These are phyloP conservation scores for Scaptomyza cyrtandrae DNA, from an alignment of 2,888 invertebrate genomes.

Conservation along the genomic window DNA sequence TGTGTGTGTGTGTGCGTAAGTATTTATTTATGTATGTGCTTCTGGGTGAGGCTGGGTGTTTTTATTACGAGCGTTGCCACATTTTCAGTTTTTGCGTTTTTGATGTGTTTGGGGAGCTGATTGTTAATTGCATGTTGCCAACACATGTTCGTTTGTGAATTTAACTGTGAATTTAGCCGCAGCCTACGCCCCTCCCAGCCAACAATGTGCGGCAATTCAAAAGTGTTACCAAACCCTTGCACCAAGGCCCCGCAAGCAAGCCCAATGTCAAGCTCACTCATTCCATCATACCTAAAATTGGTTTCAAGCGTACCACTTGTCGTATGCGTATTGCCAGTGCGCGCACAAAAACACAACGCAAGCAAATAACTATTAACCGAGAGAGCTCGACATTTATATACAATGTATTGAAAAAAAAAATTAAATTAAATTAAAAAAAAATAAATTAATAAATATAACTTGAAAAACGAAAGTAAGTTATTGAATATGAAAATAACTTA, in stretches of 20 bases:
- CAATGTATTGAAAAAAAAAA: too few relatives aligned
- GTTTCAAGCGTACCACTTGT: conserved; percentile 60
- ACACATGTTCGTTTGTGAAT: conserved; percentile 66
- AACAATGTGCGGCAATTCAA: conserved; percentile 57
- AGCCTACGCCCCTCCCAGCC: background rate
- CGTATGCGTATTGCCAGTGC: conserved; percentile 63
- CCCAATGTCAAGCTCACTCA: conserved; percentile 33
- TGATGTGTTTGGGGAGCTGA: conserved; percentile 37
- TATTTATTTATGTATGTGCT: too few relatives aligned
- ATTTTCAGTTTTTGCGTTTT: conserved; percentile 36
- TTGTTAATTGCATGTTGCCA: conserved; percentile 75
- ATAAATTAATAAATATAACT: too few relatives aligned
- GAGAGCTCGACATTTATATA: background rate
- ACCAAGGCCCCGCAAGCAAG: conserved; percentile 33
- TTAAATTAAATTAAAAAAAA: too few relatives aligned
- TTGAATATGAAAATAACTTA: too few relatives aligned
- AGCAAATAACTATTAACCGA: background rate
- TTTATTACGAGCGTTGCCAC: conserved; percentile 48
- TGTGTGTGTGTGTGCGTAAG: conserved; percentile 1
- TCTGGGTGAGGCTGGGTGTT: background rate
- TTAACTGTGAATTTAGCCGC: conserved; percentile 35
- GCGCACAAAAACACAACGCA: conserved; percentile 37
- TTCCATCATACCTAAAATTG: conserved; percentile 7
- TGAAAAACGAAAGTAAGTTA: too few relatives aligned
- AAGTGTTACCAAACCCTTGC: conserved; percentile 55